phyloP scores from a whole-genome alignment of 2,888 invertebrate genomes.

The Anoplius nigerrimus region DNA sequence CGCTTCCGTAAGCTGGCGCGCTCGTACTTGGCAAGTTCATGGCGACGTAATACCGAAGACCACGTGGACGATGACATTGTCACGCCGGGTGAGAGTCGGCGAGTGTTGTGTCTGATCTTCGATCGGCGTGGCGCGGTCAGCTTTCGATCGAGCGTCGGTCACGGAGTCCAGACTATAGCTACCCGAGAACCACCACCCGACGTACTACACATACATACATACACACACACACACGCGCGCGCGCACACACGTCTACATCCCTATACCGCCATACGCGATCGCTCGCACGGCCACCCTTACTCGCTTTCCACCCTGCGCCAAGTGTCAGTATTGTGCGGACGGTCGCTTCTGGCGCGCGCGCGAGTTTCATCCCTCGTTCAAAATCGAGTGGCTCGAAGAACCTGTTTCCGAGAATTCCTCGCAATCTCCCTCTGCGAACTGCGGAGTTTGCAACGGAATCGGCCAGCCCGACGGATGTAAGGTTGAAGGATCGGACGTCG shows the following conservation, averaged over 20 bases:
- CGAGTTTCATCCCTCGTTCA: slow-evolving; percentile 7
- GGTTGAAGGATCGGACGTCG: too few relatives aligned
- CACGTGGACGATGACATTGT: slow-evolving; percentile 52
- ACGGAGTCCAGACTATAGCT: slow-evolving; percentile 41
- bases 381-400: neutral
- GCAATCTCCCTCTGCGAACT: too few relatives aligned
- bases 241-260: too few relatives aligned
- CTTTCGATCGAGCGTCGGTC: slow-evolving; percentile 54
- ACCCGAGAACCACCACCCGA: neutral
- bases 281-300: too few relatives aligned
- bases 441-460: too few relatives aligned
- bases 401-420: too few relatives aligned
- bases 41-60: slow-evolving; percentile 26
- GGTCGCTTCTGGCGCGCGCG: slow-evolving; percentile 52
- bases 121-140: slow-evolving; percentile 19
- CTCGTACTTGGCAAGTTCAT: slow-evolving; percentile 46
- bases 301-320: neutral
- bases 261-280: too few relatives aligned
- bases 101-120: slow-evolving; percentile 13
- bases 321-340: slow-evolving; percentile 57
- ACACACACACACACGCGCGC: too few relatives aligned
- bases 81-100: slow-evolving; percentile 1
- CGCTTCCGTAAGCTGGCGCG: neutral
- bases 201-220: too few relatives aligned
- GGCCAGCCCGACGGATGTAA: too few relatives aligned